These are phyloP conservation scores for Hypanus sabinus DNA, from an alignment of 2,113 vertebrate species.

Conservation along the genomic window DNA sequence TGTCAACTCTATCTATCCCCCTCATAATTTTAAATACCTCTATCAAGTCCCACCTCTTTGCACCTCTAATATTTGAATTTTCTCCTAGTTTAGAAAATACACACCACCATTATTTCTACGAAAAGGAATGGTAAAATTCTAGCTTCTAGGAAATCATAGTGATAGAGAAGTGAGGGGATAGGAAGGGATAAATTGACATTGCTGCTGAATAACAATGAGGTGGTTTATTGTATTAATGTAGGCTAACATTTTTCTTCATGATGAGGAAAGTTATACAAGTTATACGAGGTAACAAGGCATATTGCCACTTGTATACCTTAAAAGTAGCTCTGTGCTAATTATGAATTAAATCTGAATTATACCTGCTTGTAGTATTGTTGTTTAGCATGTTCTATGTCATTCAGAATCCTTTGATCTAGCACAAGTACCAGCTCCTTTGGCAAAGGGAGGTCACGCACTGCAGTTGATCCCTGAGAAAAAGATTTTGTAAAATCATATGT, in stretches of 20 bases:
- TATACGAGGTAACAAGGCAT: neutral
- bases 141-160: neutral
- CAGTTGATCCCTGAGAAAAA: conserved; percentile 65
- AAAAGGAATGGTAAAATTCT: no score
- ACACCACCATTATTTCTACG: no score
- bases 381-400: conserved; percentile 65
- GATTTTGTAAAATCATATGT: neutral
- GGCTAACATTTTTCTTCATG: neutral
- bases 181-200: neutral
- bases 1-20: no score
- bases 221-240: neutral
- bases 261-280: neutral
- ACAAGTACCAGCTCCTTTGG: conserved; percentile 84
- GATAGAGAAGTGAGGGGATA: neutral
- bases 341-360: conserved; percentile 27
- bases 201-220: neutral
- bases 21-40: no score
- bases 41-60: no score
- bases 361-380: conserved; percentile 70
- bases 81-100: no score
- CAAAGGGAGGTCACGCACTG: conserved; percentile 59
- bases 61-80: no score
- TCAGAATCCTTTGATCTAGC: conserved; percentile 64
- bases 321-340: neutral
- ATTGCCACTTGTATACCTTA: neutral